Evolutionary conservation across 2,113 vertebrate species (phyloP).

Genomic region (Myrmophylax atrothorax): DNA sequence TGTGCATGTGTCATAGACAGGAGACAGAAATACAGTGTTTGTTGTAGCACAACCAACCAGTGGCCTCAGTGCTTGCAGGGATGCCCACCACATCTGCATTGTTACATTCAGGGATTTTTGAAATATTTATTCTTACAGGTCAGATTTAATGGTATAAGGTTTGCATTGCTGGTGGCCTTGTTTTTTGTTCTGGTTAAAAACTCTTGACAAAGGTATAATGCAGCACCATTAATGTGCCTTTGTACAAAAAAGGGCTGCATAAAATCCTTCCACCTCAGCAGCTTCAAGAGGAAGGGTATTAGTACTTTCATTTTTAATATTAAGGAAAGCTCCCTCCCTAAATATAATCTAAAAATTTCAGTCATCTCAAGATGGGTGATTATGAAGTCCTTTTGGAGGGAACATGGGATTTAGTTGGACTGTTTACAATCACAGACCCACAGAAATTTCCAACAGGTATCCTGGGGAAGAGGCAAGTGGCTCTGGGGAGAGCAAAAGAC

Average conservation of each 20-base stretch:
- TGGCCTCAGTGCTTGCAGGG: neutral
- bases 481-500: neutral
- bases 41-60: neutral
- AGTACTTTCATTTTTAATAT: neutral
- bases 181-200: neutral
- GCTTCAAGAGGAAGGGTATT: neutral
- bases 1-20: rapidly evolving
- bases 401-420: neutral
- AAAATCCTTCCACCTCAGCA: neutral
- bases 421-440: neutral
- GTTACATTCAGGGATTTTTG: neutral
- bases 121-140: neutral
- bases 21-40: neutral
- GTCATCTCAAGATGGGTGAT: neutral
- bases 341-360: neutral
- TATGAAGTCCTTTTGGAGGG: neutral
- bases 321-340: neutral
- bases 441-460: neutral
- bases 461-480: too few species aligned
- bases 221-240: neutral
- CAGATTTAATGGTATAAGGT: neutral
- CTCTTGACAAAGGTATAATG: neutral
- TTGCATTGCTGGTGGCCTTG: neutral
- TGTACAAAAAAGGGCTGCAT: neutral
- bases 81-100: neutral